Base-by-base conservation (phyloP, 2,888 invertebrate species). In the Lymantria dispar region DNA sequence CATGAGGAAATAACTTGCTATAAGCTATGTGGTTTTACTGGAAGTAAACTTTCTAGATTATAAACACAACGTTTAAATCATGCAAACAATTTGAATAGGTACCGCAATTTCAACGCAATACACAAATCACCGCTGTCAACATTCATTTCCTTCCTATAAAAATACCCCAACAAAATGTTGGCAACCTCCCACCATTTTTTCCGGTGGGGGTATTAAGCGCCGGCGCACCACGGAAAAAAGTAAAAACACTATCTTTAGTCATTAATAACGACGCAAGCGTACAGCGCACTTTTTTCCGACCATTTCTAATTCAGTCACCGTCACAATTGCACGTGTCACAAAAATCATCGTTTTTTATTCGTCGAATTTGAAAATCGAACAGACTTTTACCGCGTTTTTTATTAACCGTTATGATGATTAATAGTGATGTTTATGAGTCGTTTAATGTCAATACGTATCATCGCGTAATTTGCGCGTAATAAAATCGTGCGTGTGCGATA, bases 161-260 rank as follows among this genome's bases (percentile, higher is more conserved):
- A 47, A 43, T 56, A 53, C 50, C 50, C 49, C 37, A 38, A 54
- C 50, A 62, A 82, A 86, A 76, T 72, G 89, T 88, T 87, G 73
- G 0, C 43, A 29, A 70, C 71, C 56, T 68, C 79, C 68, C 76
- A 58, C 59, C 71, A 76, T 81, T 85, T 22, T 22, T 22, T 85
- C 81, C 85, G 81, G 89, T 86, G 90, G 89, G 89, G 90, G 78
- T 78, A 73, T 62, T 71, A 78, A 75, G 83, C 87, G 83, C 82
- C 80, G 78, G 78, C 73, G 74, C 70, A 71, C 64, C 62, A 68
- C 79, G 83, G 81, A 88, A 90, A 89, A 89, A 88, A 87, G 85
- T 83, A 86, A 88, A 89, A 89, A 84, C 83, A 86, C 75, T 74
- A 77, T 80, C 76, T 78, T 80, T 78, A 84, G 82, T 84, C 85